A percentile compares a stretch with the other conserved stretches of the same genome.
These are phyloP conservation scores for Trissolcus japonicus DNA, from an alignment of 2,888 invertebrate genomes.

Conservation along the genomic window DNA sequence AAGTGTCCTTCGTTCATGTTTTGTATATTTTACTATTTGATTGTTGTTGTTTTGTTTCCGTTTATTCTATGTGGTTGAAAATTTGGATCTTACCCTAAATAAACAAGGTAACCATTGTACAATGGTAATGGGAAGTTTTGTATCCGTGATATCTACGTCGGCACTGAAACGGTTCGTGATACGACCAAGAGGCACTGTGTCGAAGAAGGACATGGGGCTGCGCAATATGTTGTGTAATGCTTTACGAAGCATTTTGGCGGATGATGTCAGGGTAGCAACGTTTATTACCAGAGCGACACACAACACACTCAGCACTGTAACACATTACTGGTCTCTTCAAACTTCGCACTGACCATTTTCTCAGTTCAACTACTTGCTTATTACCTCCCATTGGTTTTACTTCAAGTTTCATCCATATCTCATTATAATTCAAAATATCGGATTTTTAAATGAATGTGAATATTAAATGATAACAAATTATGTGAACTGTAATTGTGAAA, in stretches of 20 bases:
- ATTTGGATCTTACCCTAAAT: conserved; percentile 69
- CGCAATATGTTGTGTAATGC: conserved; percentile 78
- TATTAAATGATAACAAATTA: too few species aligned
- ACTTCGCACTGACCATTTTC: conserved; percentile 13
- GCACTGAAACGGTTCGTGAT: conserved; percentile 80
- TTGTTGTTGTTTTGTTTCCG: conserved; percentile 8
- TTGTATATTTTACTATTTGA: conserved; percentile 10
- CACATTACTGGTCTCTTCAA: conserved; percentile 60
- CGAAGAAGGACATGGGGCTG: conserved; percentile 80
- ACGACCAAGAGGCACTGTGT: conserved; percentile 81
- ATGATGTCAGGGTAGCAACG: conserved; percentile 79
- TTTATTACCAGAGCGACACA: conserved; percentile 82
- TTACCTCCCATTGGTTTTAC: too few species aligned
- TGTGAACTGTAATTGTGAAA: too few species aligned
- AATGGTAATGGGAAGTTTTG: conserved; percentile 75
- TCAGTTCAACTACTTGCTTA: background rate
- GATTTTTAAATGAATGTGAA: too few species aligned
- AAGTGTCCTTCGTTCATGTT: conserved; percentile 6
- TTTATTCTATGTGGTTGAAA: background rate
- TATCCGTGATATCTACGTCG: conserved; percentile 79
- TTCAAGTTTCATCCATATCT: too few species aligned
- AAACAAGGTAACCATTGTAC: conserved; percentile 69
- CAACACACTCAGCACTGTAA: conserved; percentile 82
- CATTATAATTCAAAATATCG: too few species aligned
- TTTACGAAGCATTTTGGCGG: conserved; percentile 74